phyloP scores from a whole-genome alignment of 2,888 invertebrate genomes.

The Thyatira batis region DNA sequence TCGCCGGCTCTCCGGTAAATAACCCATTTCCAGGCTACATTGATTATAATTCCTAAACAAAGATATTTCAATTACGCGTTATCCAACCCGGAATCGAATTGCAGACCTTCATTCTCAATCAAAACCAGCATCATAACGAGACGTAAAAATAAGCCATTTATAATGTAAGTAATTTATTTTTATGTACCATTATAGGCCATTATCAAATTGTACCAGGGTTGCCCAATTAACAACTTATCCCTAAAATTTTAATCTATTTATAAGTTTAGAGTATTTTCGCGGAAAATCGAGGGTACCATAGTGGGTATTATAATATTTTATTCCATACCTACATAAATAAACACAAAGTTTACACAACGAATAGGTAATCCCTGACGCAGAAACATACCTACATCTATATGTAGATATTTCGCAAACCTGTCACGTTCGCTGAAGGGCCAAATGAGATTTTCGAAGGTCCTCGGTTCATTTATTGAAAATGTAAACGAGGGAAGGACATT shows the following conservation, averaged over 20 bases:
- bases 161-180: no score
- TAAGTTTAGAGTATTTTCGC: neutral
- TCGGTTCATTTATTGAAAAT: constrained; percentile 47
- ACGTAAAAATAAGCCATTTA: no score
- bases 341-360: neutral
- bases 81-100: no score
- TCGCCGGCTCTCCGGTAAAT: no score
- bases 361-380: neutral
- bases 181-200: no score
- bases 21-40: no score
- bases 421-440: constrained; percentile 40
- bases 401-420: constrained; percentile 29
- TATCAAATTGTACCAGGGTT: no score
- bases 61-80: no score
- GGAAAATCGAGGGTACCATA: neutral
- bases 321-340: neutral
- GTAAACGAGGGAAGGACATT: constrained; percentile 43
- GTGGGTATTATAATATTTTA: neutral
- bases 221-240: neutral
- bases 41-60: no score
- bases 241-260: neutral
- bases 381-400: constrained; percentile 8
- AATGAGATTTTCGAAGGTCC: constrained; percentile 42
- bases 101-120: no score
- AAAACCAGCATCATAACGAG: no score